These are phyloP conservation scores for Enteromius mattozi DNA, from an alignment of 2,797 vertebrate genomes.

Conservation along the genomic window DNA sequence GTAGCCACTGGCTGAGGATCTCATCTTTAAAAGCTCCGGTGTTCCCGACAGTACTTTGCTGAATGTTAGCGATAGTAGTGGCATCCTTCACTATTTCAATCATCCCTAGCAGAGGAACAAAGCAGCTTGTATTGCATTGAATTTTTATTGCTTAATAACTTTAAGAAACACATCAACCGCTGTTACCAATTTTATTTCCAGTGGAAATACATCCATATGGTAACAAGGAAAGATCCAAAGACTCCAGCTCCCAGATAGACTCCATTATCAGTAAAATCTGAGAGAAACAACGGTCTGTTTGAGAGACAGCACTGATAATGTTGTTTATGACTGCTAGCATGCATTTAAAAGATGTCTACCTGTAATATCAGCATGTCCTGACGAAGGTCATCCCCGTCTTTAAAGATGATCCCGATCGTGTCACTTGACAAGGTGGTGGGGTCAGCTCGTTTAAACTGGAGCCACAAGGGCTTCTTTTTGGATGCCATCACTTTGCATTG, in stretches of 20 bases:
- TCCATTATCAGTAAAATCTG: slow-evolving; percentile 98
- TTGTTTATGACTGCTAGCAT: not conserved
- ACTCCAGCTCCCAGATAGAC: slow-evolving; percentile 97
- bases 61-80: slow-evolving; percentile 97
- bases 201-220: slow-evolving; percentile 99
- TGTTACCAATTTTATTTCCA: slow-evolving; percentile 93
- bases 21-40: slow-evolving; percentile 98
- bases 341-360: slow-evolving; percentile 71
- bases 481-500: slow-evolving; percentile 99
- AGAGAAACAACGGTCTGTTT: not conserved
- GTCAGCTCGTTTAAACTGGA: slow-evolving; percentile 95
- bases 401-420: slow-evolving; percentile 97
- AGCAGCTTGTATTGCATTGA: not conserved
- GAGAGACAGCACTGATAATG: not conserved
- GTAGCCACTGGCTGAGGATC: slow-evolving; percentile 93
- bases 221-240: slow-evolving; percentile 91
- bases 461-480: slow-evolving; percentile 98
- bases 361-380: slow-evolving; percentile 99
- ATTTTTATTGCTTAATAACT: not conserved
- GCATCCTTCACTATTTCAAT: slow-evolving; percentile 98
- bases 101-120: slow-evolving; percentile 82
- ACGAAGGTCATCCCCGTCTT: slow-evolving; percentile 95
- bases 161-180: not conserved
- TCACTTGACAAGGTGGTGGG: slow-evolving; percentile 90
- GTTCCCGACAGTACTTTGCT: slow-evolving; percentile 96